Base-by-base conservation (phyloP, 2,888 invertebrate species). In the Gastrophysa polygoni region DNA sequence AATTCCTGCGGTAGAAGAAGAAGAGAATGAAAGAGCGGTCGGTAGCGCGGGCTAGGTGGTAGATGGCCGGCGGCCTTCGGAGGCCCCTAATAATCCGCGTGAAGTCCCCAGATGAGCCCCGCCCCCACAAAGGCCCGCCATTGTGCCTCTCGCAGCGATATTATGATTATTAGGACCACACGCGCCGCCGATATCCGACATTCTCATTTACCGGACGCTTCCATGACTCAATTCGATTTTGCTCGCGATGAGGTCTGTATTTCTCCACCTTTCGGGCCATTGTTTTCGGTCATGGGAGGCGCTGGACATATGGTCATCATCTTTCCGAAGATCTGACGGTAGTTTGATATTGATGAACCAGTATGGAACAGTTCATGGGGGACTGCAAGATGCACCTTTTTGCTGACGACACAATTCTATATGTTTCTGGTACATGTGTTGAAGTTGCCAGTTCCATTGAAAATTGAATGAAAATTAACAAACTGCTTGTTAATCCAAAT, bases 161-260 rank as follows among this genome's bases (percentile, higher is more conserved):
- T 78, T 77, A 77, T 75, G 72, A 75, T 77, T 75, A 77, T 75
- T 76, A 74, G 75, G 72, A 71, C 72, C 72, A 72, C 72, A 72
- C 72, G 71, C 71, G 71, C 68, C 59, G 69, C 61, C 61, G 60
- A 2, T 24, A 7, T 24, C 38, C 14, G 4, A 1, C 14, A 38
- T 66, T 72, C 72, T 76, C 75, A 76, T 77, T 75, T 75, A 76
- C 69, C 71, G 73, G 72, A 73, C 72, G 73, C 70, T 70, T 63
- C 61, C 67, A 58, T 63, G 61, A 59, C 64, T 49, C 56, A 60
- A 63, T 63, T 59, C 67, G 64, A 66, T 66, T 68, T 71, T 67
- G 70, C 69, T 68, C 70, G 70, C 70, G 68, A 66, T 60, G 24
- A 24, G 60, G 63, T 58, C 58, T 49, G 18, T 38, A 11, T 24